phyloP scores from a whole-genome alignment of 2,797 vertebrate species.

The Thaleichthys pacificus region DNA sequence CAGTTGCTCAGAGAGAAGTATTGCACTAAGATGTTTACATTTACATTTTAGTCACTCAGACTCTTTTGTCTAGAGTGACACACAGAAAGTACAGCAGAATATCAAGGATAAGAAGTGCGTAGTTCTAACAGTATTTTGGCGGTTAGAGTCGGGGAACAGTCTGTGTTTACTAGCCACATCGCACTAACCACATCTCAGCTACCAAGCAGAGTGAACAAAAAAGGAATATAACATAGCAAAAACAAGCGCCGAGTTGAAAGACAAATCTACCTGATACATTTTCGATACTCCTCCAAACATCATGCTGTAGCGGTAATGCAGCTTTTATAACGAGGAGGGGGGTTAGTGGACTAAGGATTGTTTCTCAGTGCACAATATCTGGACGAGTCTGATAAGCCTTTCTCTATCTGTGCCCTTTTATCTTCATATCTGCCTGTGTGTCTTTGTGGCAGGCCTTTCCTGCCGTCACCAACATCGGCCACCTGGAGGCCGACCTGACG shows the following conservation, averaged over 20 bases:
- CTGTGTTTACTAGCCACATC: too few species aligned
- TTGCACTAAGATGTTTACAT: not conserved
- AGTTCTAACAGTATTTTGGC: too few species aligned
- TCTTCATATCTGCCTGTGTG: slow-evolving; percentile 1
- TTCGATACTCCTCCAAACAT: not conserved
- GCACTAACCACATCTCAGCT: too few species aligned
- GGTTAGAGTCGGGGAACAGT: too few species aligned
- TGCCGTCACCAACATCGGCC: slow-evolving; percentile 71
- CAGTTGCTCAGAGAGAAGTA: not conserved
- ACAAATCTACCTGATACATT: not conserved
- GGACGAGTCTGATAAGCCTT: not conserved
- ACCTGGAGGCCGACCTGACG: slow-evolving; percentile 81
- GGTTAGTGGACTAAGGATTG: not conserved
- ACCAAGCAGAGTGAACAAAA: not conserved
- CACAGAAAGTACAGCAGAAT: too few species aligned
- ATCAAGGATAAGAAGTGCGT: too few species aligned
- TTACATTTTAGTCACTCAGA: not conserved
- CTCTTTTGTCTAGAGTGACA: too few species aligned
- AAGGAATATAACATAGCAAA: not conserved
- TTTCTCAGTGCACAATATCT: not conserved
- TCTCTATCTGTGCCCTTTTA: not conserved
- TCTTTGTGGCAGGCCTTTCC: slow-evolving; percentile 57
- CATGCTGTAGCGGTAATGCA: not conserved
- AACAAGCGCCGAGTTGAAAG: not conserved
- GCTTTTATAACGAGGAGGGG: not conserved